These are phyloP conservation scores for Lanius ludovicianus DNA, from an alignment of 2,113 vertebrate species.

Conservation along the genomic window DNA sequence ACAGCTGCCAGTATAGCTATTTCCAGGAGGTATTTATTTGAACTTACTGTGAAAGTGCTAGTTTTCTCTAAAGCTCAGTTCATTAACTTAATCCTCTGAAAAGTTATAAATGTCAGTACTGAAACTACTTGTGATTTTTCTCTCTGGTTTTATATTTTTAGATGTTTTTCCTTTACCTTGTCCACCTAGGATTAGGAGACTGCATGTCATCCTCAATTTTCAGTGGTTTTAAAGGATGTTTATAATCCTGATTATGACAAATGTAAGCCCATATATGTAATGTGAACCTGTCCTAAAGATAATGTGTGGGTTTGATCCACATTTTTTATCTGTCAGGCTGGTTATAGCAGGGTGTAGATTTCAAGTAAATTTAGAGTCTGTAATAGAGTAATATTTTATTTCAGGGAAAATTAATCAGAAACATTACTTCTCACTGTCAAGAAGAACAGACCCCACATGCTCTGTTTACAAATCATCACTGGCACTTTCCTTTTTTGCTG, in stretches of 20 bases:
- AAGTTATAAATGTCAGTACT: not conserved
- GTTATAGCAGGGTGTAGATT: not conserved
- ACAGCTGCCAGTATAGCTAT: not conserved
- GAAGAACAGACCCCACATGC: fast-evolving
- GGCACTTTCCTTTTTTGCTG: not conserved
- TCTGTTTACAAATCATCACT: not conserved
- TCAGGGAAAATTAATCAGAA: not conserved
- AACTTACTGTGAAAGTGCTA: not conserved
- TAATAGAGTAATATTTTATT: not conserved
- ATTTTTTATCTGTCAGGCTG: not conserved
- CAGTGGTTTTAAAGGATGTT: not conserved
- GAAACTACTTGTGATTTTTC: not conserved
- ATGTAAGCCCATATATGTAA: not conserved
- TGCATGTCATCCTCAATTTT: not conserved
- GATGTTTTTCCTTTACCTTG: not conserved
- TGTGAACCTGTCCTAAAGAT: not conserved
- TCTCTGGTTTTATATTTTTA: not conserved
- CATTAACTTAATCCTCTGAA: not conserved
- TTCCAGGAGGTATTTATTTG: not conserved
- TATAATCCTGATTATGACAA: not conserved
- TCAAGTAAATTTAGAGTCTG: not conserved
- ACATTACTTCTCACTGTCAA: not conserved
- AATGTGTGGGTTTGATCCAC: not conserved
- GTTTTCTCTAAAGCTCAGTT: not conserved
- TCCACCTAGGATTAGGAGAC: not conserved